Evolutionary conservation across 2,888 invertebrate genomes (phyloP).

Genomic region (Eupithecia dodoneata): DNA sequence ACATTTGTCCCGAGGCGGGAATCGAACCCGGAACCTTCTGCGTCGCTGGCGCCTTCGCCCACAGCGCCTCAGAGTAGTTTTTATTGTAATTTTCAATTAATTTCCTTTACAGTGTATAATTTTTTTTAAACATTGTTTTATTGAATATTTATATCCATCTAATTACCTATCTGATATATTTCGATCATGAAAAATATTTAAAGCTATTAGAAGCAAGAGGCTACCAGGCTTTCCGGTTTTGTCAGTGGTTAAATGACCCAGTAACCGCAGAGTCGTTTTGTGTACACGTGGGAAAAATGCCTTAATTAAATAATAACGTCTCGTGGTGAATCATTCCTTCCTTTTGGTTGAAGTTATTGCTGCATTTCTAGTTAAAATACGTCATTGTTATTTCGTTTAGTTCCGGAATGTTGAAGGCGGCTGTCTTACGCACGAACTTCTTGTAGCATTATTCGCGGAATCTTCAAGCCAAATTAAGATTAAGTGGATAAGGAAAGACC

Average conservation of each 20-base stretch:
- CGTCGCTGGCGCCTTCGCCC: too few relatives aligned
- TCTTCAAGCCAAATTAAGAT: not conserved
- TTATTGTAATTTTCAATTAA: too few relatives aligned
- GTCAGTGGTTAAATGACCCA: not conserved
- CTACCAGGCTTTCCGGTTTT: not conserved
- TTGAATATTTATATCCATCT: not conserved
- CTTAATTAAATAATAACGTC: not conserved
- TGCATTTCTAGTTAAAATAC: not conserved
- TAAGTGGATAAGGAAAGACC: not conserved
- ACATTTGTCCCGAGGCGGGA: too few relatives aligned
- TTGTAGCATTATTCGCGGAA: not conserved
- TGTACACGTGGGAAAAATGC: not conserved
- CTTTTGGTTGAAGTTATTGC: not conserved
- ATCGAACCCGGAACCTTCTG: too few relatives aligned
- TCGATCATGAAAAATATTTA: not conserved
- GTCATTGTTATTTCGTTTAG: not conserved
- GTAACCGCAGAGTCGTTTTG: not conserved
- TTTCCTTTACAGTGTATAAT: not conserved
- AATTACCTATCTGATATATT: not conserved
- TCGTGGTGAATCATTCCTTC: not conserved
- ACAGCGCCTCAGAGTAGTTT: too few relatives aligned
- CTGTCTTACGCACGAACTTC: not conserved
- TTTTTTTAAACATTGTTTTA: not conserved
- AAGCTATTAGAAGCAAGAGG: not conserved
- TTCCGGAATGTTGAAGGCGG: not conserved